Evolutionary conservation across 2,113 vertebrate genomes (phyloP).

Genomic region (Cyprinus carpio): DNA sequence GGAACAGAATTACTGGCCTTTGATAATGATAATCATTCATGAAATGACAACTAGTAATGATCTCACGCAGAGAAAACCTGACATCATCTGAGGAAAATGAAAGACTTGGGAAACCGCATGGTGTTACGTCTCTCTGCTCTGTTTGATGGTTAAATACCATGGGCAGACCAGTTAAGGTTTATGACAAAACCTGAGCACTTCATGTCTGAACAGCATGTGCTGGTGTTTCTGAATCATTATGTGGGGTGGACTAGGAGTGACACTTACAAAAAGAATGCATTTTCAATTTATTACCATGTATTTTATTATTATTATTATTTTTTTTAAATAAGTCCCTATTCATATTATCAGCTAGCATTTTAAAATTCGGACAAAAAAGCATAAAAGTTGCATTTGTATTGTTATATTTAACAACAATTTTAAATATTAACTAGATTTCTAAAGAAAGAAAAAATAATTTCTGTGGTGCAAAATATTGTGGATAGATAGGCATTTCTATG

Average conservation of each 20-base stretch:
- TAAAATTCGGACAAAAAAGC: no score
- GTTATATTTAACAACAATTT: no score
- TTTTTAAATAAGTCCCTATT: no score
- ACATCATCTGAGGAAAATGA: constrained; percentile 43
- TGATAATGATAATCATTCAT: constrained; percentile 33
- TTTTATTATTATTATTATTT: no score
- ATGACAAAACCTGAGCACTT: not conserved
- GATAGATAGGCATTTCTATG: no score
- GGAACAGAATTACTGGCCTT: constrained; percentile 23
- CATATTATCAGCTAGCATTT: no score
- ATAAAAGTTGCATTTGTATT: no score
- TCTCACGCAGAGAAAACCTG: constrained; percentile 26
- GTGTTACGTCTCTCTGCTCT: constrained; percentile 9
- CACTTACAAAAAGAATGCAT: not conserved
- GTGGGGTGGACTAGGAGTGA: not conserved
- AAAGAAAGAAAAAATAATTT: no score
- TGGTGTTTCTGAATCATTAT: not conserved
- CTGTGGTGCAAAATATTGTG: no score
- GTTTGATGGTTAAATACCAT: not conserved
- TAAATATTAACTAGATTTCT: no score
- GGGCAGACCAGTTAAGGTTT: not conserved
- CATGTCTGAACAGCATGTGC: not conserved
- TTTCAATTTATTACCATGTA: not conserved
- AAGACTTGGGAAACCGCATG: not conserved
- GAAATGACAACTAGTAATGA: not conserved